Conservation (phyloP, 2,888 invertebrate species). For the Dorcus hopei region DNA sequence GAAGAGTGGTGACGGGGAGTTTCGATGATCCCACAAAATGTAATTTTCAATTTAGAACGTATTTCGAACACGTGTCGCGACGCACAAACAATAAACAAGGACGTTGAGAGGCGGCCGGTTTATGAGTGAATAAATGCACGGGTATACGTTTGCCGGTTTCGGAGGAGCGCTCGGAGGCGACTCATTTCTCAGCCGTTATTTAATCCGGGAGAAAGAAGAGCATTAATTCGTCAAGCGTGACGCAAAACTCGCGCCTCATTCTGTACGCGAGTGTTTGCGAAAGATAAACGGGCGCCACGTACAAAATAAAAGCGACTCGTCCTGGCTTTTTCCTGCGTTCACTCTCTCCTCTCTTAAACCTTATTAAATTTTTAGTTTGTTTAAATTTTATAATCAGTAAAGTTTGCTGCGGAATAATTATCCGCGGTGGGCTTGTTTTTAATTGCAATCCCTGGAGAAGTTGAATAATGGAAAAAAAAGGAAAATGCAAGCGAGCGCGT, state of each 20-base stretch:
- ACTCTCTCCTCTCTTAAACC: not conserved
- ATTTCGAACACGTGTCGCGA: too few relatives aligned
- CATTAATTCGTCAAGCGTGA: constrained; percentile 1
- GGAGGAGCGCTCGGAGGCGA: not conserved
- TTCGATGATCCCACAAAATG: too few relatives aligned
- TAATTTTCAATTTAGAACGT: too few relatives aligned
- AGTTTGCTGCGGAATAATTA: constrained; percentile 1
- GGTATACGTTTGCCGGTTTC: not conserved
- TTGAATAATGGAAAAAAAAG: not conserved
- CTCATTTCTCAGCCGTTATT: constrained; percentile 3
- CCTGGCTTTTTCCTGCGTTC: too few relatives aligned
- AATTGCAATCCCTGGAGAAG: constrained; percentile 4
- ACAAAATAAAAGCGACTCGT: not conserved
- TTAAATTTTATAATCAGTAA: constrained; percentile 7
- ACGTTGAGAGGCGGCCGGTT: not conserved
- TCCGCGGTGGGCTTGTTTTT: constrained; percentile 4
- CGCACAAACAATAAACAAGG: not conserved
- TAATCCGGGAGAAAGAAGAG: not conserved
- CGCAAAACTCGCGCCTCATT: not conserved
- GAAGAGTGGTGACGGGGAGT: too few relatives aligned
- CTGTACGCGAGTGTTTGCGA: not conserved
- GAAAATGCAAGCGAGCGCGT: too few relatives aligned
- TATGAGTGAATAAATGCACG: not conserved
- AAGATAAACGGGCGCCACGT: constrained; percentile 1
- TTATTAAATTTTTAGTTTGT: constrained; percentile 3